A percentile compares a stretch with the other conserved stretches of the same genome.
Evolutionary conservation across 2,113 vertebrate species (phyloP).

Genomic region (Mormyrus iriodes): DNA sequence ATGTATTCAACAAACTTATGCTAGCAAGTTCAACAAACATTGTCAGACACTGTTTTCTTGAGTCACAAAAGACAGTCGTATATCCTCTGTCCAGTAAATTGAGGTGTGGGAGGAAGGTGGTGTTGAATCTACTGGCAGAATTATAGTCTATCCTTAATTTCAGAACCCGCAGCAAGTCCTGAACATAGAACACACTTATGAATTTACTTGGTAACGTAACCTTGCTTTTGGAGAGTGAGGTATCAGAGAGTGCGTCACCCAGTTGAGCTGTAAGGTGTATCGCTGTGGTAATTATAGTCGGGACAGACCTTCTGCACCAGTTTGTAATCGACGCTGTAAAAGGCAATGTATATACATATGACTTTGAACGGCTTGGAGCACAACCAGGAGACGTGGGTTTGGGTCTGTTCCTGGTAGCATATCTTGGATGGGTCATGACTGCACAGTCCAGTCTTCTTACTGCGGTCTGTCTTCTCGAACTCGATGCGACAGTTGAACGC

Average conservation of each 20-base stretch:
- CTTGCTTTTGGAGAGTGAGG: conserved; percentile 17
- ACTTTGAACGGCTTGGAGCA: conserved; percentile 98
- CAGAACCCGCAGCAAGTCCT: not conserved
- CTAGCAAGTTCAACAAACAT: not conserved
- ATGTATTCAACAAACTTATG: not conserved
- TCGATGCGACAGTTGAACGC: conserved; percentile 97
- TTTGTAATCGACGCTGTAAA: conserved; percentile 98
- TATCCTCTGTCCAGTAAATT: not conserved
- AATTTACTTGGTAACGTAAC: not conserved
- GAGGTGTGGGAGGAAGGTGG: not conserved
- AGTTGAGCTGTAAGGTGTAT: conserved; percentile 90
- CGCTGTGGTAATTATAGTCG: conserved; percentile 98
- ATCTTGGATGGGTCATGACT: conserved; percentile 85
- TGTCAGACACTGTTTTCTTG: not conserved
- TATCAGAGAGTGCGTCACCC: conserved; percentile 64
- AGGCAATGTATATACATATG: conserved; percentile 98
- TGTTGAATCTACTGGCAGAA: not conserved
- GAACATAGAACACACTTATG: not conserved
- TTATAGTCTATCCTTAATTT: not conserved
- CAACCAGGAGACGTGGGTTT: conserved; percentile 98
- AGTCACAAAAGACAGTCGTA: not conserved
- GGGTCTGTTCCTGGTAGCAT: conserved; percentile 97
- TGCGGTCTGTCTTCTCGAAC: conserved; percentile 96
- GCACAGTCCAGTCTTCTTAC: conserved; percentile 93
- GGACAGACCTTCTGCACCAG: conserved; percentile 98